Conservation (phyloP, 2,113 vertebrate genomes). For the Ardeotis arabs region DNA sequence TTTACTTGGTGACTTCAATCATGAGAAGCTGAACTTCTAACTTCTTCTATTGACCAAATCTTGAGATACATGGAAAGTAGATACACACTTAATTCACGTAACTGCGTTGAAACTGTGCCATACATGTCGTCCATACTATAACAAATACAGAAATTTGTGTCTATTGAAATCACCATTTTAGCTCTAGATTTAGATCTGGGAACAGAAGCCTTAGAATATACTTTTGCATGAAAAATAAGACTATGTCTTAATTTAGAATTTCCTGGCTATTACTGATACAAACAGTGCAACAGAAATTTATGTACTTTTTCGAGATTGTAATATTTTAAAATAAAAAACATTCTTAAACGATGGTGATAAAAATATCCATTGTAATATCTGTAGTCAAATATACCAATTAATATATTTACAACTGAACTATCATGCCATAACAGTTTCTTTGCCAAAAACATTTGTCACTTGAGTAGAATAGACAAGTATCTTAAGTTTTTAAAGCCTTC, state of each 20-base stretch:
- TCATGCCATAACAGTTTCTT: background rate
- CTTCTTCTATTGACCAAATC: background rate
- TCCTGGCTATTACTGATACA: background rate
- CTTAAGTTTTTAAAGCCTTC: background rate
- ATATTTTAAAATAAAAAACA: background rate
- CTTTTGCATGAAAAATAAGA: background rate
- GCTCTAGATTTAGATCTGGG: background rate
- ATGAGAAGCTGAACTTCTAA: background rate
- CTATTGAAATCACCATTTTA: background rate
- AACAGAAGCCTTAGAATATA: background rate
- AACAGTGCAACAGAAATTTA: background rate
- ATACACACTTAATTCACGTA: background rate
- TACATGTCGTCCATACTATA: background rate
- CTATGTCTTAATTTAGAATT: background rate
- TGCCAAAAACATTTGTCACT: background rate
- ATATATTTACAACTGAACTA: background rate
- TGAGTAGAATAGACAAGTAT: slow-evolving; percentile 19
- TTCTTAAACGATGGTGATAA: background rate
- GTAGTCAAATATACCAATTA: slow-evolving; percentile 10
- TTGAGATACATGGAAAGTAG: background rate
- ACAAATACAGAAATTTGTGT: background rate
- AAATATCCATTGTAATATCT: background rate
- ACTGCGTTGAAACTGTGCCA: background rate
- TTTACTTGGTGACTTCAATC: background rate
- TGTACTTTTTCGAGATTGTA: background rate